Percentiles rank a stretch among this genome's conserved stretches.
phyloP scores from a whole-genome alignment of 1,140 invertebrate genomes.

The Pseudomyrmex cubaensis region DNA sequence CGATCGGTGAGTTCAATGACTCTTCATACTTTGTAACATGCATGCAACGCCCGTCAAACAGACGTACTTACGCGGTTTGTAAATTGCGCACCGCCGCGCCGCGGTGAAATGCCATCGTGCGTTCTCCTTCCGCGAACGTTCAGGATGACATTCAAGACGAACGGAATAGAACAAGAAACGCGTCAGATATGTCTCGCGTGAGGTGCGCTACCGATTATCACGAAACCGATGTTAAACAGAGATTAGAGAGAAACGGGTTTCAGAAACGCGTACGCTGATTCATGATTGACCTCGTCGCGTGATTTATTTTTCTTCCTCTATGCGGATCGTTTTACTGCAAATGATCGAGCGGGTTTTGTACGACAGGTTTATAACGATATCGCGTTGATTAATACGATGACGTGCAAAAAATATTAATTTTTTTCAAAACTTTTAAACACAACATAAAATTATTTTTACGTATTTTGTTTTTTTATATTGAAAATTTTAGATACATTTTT shows the following conservation, averaged over 20 bases:
- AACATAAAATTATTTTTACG: no score
- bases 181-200: neutral
- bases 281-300: constrained; percentile 21
- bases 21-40: constrained; percentile 5
- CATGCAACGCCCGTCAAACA: neutral
- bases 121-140: neutral
- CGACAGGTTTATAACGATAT: neutral
- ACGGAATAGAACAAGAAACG: neutral
- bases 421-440: neutral
- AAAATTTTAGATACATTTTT: neutral
- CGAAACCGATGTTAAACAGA: constrained; percentile 6
- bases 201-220: neutral
- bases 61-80: no score
- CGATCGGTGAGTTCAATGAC: neutral
- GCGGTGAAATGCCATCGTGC: neutral
- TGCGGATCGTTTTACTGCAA: neutral
- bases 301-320: neutral
- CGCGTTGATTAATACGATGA: neutral
- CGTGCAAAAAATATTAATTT: neutral
- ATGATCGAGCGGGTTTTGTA: neutral
- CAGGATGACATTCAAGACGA: constrained; percentile 2
- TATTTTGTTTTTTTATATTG: no score
- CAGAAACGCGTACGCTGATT: constrained; percentile 13
- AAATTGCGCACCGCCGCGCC: constrained; percentile 3
- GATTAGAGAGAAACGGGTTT: constrained; percentile 15